Percentiles rank a stretch among this genome's conserved stretches.
Conservation (phyloP, 2,797 vertebrate species). For the Philypnodon macrostomus region DNA sequence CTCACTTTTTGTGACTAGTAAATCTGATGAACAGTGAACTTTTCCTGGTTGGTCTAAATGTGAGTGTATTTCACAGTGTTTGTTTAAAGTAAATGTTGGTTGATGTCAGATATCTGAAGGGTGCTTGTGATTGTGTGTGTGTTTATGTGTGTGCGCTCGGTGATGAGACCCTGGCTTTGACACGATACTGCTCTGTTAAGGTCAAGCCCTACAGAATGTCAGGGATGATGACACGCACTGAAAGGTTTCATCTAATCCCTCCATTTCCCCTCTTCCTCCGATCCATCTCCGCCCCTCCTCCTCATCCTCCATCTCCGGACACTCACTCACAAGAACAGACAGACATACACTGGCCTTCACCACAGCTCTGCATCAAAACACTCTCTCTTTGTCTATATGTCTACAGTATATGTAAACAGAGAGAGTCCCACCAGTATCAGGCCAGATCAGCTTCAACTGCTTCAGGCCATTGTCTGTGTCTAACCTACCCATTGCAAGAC, state of each 20-base stretch:
- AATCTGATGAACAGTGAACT: constrained; percentile 5
- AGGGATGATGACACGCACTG: constrained; percentile 77
- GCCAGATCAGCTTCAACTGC: constrained; percentile 61
- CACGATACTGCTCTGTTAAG: constrained; percentile 78
- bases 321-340: constrained; percentile 63
- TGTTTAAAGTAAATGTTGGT: constrained; percentile 34
- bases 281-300: constrained; percentile 44
- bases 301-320: constrained; percentile 49
- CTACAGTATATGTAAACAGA: no score
- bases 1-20: no score
- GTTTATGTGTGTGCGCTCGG: constrained; percentile 37
- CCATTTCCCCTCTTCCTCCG: constrained; percentile 64
- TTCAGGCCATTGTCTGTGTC: constrained; percentile 60
- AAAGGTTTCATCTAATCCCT: constrained; percentile 78
- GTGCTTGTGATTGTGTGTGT: constrained; percentile 34
- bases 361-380: constrained; percentile 62
- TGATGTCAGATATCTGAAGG: constrained; percentile 52
- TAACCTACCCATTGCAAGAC: constrained; percentile 49
- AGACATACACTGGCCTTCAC: constrained; percentile 70
- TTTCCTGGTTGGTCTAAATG: constrained; percentile 1
- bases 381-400: constrained; percentile 38
- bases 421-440: constrained; percentile 49
- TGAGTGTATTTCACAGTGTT: constrained; percentile 12
- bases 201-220: constrained; percentile 81
- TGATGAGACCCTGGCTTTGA: constrained; percentile 74